Evolutionary conservation across 2,113 vertebrate genomes (phyloP).

Genomic region (Corythornis madagascariensis): DNA sequence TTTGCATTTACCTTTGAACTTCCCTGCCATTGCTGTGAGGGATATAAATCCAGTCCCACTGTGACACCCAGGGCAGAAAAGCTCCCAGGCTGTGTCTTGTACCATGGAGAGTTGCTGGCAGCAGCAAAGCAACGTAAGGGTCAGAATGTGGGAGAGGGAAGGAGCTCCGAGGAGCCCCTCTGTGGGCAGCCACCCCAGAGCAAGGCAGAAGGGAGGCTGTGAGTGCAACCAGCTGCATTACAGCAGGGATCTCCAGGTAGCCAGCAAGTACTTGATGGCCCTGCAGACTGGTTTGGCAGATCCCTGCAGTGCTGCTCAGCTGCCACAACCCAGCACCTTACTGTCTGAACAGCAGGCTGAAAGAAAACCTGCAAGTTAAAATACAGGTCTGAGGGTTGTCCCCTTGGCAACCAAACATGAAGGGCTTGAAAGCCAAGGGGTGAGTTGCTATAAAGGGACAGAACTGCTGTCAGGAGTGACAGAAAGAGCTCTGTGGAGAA

Average conservation of each 20-base stretch:
- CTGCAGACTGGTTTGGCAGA: not conserved
- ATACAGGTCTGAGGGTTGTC: not conserved
- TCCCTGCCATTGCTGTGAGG: not conserved
- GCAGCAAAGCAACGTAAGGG: not conserved
- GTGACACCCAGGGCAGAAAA: not conserved
- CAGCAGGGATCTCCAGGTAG: not conserved
- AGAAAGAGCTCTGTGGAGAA: not conserved
- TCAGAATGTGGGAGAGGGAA: not conserved
- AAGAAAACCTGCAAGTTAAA: not conserved
- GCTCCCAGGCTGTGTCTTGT: not conserved
- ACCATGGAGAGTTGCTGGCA: not conserved
- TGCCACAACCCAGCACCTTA: not conserved
- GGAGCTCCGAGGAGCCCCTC: not conserved
- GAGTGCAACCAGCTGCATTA: not conserved
- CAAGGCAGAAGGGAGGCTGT: not conserved
- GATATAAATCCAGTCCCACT: fast-evolving
- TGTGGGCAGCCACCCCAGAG: not conserved
- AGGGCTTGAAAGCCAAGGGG: not conserved
- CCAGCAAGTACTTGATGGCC: not conserved
- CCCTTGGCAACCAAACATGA: not conserved
- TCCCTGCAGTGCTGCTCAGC: not conserved
- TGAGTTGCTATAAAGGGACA: not conserved
- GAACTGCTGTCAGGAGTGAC: not conserved
- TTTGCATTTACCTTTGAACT: not conserved
- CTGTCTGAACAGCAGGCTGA: not conserved